These are phyloP conservation scores for Lamellibrachia columna DNA, from an alignment of 2,888 invertebrate genomes.

Conservation along the genomic window DNA sequence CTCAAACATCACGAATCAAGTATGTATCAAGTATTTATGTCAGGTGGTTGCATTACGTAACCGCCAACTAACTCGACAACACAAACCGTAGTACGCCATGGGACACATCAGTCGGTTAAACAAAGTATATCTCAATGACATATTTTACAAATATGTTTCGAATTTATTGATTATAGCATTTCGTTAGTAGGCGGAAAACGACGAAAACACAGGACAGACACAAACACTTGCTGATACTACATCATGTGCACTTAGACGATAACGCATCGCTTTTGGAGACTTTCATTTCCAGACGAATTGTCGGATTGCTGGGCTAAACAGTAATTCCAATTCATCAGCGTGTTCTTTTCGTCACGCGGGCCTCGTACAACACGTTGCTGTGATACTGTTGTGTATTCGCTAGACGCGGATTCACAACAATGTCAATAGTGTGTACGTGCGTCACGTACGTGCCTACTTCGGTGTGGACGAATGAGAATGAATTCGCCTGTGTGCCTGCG, in stretches of 20 bases:
- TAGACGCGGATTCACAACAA: background rate
- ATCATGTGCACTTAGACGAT: background rate
- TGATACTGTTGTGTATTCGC: background rate
- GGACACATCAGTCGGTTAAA: too few species aligned
- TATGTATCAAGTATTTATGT: background rate
- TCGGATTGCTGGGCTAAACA: background rate
- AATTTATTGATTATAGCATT: background rate
- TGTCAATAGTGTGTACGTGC: background rate
- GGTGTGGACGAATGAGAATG: background rate
- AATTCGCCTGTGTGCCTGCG: background rate
- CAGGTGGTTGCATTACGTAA: background rate
- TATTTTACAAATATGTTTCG: background rate
- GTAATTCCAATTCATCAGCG: background rate
- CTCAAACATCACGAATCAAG: background rate
- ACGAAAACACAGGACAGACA: background rate
- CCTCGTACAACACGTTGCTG: background rate
- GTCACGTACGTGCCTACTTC: background rate
- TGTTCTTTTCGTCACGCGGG: background rate
- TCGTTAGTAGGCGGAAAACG: background rate
- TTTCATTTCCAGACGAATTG: conserved; percentile 5
- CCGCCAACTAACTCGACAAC: too few species aligned
- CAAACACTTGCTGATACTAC: background rate
- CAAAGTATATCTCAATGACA: background rate
- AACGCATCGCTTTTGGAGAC: background rate
- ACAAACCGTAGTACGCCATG: too few species aligned